Evolutionary conservation across 2,797 vertebrate species (phyloP).

Genomic region (Pelochelys cantorii): DNA sequence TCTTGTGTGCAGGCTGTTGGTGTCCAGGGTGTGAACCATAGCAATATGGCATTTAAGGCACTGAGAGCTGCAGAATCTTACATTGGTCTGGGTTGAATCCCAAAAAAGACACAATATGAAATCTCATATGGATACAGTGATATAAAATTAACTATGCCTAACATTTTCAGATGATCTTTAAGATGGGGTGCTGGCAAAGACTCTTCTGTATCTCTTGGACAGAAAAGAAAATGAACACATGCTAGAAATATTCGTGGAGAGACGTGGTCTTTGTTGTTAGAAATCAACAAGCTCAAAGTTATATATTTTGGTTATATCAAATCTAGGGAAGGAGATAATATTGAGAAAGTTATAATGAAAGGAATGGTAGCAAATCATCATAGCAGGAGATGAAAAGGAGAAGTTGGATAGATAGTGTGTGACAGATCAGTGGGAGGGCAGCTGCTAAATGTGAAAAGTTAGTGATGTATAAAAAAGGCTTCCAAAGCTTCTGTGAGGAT

Average conservation of each 20-base stretch:
- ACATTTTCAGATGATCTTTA: not conserved
- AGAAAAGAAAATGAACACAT: not conserved
- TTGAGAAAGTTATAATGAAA: not conserved
- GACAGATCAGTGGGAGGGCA: not conserved
- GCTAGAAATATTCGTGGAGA: not conserved
- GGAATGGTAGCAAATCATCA: not conserved
- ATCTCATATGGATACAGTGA: not conserved
- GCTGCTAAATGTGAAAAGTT: not conserved
- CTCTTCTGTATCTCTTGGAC: too few relatives aligned
- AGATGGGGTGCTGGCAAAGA: too few relatives aligned
- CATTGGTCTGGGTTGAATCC: not conserved
- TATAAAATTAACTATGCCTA: not conserved
- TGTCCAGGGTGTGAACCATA: not conserved
- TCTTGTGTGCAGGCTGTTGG: too few relatives aligned
- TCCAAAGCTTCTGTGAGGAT: not conserved
- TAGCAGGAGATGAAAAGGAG: not conserved
- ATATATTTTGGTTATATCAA: not conserved
- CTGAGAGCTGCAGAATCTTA: not conserved
- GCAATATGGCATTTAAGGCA: too few relatives aligned
- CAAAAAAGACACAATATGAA: not conserved
- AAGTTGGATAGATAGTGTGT: not conserved
- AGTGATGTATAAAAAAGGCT: not conserved
- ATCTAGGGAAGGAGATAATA: not conserved
- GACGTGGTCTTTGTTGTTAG: not conserved
- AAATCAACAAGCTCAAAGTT: not conserved